These are phyloP conservation scores for Discoglossus pictus DNA, from an alignment of 2,797 vertebrate genomes.

Conservation along the genomic window DNA sequence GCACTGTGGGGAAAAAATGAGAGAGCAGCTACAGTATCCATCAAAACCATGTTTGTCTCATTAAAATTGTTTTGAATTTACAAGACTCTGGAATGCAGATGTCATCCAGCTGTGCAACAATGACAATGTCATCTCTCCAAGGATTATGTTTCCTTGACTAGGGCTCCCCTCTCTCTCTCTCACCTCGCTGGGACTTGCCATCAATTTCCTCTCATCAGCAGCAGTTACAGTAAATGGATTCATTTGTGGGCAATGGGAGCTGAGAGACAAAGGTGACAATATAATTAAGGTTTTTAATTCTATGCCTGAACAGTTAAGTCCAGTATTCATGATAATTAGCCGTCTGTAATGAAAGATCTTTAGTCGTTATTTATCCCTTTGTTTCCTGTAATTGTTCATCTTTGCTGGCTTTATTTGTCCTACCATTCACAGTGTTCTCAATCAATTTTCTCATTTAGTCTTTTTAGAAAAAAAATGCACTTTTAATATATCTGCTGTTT, in stretches of 20 bases:
- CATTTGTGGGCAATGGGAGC: slow-evolving; percentile 71
- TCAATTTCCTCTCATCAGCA: slow-evolving; percentile 84
- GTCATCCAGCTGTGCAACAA: slow-evolving; percentile 65
- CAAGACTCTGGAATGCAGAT: slow-evolving; percentile 71
- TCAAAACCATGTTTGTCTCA: slow-evolving; percentile 70
- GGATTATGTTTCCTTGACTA: slow-evolving; percentile 43
- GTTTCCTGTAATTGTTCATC: slow-evolving; percentile 73
- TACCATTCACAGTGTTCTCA: slow-evolving; percentile 61
- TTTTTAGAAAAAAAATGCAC: not conserved
- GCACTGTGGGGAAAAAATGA: slow-evolving; percentile 33
- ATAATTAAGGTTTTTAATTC: slow-evolving; percentile 99
- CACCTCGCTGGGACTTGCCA: slow-evolving; percentile 77
- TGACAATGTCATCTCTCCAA: slow-evolving; percentile 55
- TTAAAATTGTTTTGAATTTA: slow-evolving; percentile 76
- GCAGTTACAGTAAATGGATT: slow-evolving; percentile 85
- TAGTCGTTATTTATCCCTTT: slow-evolving; percentile 78
- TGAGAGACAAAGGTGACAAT: slow-evolving; percentile 86
- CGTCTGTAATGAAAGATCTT: slow-evolving; percentile 90
- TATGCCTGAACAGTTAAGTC: slow-evolving; percentile 97
- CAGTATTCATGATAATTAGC: slow-evolving; percentile 97
- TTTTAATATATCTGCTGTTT: no score
- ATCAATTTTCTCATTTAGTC: not conserved
- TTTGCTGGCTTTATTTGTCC: slow-evolving; percentile 67
- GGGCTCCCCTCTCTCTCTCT: slow-evolving; percentile 61
- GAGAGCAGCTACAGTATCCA: slow-evolving; percentile 63